phyloP scores from a whole-genome alignment of 2,888 invertebrate species.

The Adineta ricciae region DNA sequence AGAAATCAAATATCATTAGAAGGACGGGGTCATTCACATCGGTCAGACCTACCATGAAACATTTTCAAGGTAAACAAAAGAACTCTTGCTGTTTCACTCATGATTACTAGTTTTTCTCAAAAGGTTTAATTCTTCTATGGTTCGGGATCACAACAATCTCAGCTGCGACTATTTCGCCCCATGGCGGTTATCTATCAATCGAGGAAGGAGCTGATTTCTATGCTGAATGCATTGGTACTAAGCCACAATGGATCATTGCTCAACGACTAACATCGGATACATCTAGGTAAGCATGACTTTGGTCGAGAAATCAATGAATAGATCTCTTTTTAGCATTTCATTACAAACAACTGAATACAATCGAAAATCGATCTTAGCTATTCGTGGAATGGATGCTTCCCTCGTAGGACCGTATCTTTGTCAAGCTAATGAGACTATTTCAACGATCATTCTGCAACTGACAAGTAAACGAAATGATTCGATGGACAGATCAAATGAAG shows the following conservation, averaged over 20 bases:
- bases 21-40: not conserved
- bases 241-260: not conserved
- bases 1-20: not conserved
- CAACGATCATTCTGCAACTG: not conserved
- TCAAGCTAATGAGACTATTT: not conserved
- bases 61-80: not conserved
- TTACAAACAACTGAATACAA: not conserved
- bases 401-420: not conserved
- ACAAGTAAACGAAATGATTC: not conserved
- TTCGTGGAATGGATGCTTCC: not conserved
- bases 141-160: not conserved
- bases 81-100: no score
- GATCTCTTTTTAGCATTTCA: not conserved
- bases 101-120: no score
- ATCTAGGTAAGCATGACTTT: not conserved
- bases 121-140: not conserved
- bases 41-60: not conserved
- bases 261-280: not conserved
- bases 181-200: not conserved
- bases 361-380: not conserved
- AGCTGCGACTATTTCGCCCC: not conserved
- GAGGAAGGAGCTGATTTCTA: not conserved
- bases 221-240: not conserved
- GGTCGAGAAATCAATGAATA: no score
- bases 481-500: not conserved